Conservation (phyloP, 2,888 invertebrate genomes). For the Pristionchus entomophagus region DNA sequence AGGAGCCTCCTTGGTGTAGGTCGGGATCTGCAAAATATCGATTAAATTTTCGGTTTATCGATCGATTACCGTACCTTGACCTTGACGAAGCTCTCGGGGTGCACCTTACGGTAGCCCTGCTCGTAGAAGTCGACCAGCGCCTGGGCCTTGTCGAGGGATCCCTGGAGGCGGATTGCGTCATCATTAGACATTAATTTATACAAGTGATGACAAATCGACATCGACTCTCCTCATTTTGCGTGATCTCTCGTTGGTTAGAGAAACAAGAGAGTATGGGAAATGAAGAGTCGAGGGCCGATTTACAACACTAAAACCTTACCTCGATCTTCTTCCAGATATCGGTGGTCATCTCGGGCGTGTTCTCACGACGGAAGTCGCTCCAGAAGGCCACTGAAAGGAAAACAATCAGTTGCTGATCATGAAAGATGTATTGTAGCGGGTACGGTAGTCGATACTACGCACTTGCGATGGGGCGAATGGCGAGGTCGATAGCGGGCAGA, state of each 20-base stretch:
- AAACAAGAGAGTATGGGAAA: too few species aligned
- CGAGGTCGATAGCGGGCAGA: constrained; percentile 72
- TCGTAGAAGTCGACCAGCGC: constrained; percentile 67
- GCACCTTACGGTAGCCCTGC: constrained; percentile 30
- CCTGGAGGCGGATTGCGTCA: too few species aligned
- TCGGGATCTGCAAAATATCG: background rate
- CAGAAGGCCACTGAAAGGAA: constrained; percentile 69
- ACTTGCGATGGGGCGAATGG: constrained; percentile 71
- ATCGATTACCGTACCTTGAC: constrained; percentile 33
- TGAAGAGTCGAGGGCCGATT: too few species aligned
- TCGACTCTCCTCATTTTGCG: too few species aligned
- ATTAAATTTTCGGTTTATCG: background rate
- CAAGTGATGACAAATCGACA: too few species aligned
- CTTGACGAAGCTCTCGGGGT: constrained; percentile 35
- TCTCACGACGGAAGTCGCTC: constrained; percentile 73
- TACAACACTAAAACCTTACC: background rate
- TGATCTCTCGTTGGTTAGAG: too few species aligned
- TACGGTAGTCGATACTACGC: constrained; percentile 6
- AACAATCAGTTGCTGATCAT: background rate
- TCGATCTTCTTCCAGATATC: constrained; percentile 50
- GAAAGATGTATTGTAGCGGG: background rate
- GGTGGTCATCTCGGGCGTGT: constrained; percentile 71
- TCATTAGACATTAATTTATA: too few species aligned
- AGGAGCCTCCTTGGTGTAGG: constrained; percentile 27
- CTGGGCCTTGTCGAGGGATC: constrained; percentile 65